phyloP scores from a whole-genome alignment of 2,888 invertebrate species.

The Epinotia demarniana region DNA sequence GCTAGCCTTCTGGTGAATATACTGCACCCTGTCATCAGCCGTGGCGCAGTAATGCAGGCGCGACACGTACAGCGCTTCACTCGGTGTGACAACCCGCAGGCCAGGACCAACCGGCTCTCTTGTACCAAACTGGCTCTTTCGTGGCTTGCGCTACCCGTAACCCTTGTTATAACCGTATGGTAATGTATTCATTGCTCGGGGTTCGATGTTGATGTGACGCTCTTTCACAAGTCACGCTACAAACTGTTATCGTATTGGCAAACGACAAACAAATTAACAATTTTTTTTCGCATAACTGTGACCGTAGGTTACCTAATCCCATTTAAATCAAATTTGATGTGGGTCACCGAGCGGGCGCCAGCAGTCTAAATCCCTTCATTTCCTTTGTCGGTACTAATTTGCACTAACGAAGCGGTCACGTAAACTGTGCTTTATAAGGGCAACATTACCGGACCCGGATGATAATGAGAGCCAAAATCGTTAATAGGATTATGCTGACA shows the following conservation, averaged over 20 bases:
- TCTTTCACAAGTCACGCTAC: background rate
- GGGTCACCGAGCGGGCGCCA: background rate
- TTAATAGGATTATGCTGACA: slow-evolving; percentile 76
- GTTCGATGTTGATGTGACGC: background rate
- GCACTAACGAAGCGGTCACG: slow-evolving; percentile 41
- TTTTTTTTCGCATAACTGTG: background rate
- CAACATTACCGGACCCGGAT: slow-evolving; percentile 52
- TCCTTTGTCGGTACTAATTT: slow-evolving; percentile 31
- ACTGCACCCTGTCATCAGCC: no score
- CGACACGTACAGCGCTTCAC: no score
- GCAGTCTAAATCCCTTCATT: slow-evolving; percentile 22
- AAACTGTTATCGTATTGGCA: background rate
- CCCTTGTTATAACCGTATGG: no score
- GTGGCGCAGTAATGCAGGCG: no score
- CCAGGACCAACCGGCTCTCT: no score
- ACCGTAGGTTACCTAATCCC: background rate
- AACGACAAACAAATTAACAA: background rate
- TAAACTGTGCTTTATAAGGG: slow-evolving; percentile 36
- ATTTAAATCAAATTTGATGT: slow-evolving; percentile 18
- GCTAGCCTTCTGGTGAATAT: no score
- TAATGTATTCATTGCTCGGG: no score
- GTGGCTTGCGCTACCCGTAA: no score
- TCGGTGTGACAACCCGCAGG: no score
- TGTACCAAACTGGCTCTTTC: no score
- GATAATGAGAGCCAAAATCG: slow-evolving; percentile 72